phyloP scores from a whole-genome alignment of 2,113 vertebrate genomes.

The Amia ocellicauda region DNA sequence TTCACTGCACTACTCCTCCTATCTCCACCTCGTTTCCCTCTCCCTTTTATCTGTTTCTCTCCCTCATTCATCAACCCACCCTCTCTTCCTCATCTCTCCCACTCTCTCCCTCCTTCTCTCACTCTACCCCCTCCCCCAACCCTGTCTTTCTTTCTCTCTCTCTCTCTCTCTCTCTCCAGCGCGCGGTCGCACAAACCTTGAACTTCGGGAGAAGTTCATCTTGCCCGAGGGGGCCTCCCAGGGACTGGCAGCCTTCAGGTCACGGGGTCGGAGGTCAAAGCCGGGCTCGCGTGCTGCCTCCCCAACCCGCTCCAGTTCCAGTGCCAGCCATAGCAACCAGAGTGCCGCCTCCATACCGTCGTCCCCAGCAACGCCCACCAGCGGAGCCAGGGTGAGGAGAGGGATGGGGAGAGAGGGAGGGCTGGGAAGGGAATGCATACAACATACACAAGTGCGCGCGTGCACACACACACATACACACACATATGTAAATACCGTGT shows the following conservation, averaged over 20 bases:
- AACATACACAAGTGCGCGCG: too few relatives aligned
- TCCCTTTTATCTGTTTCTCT: not conserved
- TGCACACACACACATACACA: not conserved
- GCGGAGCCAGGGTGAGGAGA: conserved; percentile 81
- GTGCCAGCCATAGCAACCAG: conserved; percentile 92
- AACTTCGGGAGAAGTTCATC: conserved; percentile 97
- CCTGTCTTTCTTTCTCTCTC: not conserved
- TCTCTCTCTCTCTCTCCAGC: conserved; percentile 57
- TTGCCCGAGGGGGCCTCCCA: conserved; percentile 88
- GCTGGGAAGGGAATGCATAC: too few relatives aligned
- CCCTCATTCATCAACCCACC: not conserved
- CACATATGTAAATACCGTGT: too few relatives aligned
- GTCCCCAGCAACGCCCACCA: conserved; percentile 85
- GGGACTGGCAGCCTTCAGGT: conserved; percentile 90
- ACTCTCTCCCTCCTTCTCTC: conserved; percentile 1
- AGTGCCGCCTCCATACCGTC: conserved; percentile 90
- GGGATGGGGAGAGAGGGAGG: too few relatives aligned
- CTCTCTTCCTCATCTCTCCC: not conserved
- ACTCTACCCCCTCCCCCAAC: not conserved
- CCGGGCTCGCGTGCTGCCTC: conserved; percentile 92
- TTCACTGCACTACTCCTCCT: not conserved
- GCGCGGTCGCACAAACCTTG: conserved; percentile 93
- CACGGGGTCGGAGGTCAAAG: conserved; percentile 88
- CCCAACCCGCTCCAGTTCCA: conserved; percentile 91
- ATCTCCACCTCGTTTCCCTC: not conserved